A percentile compares a stretch with the other conserved stretches of the same genome.
phyloP scores from a whole-genome alignment of 2,888 invertebrate species.

The Callinectes sapidus region DNA sequence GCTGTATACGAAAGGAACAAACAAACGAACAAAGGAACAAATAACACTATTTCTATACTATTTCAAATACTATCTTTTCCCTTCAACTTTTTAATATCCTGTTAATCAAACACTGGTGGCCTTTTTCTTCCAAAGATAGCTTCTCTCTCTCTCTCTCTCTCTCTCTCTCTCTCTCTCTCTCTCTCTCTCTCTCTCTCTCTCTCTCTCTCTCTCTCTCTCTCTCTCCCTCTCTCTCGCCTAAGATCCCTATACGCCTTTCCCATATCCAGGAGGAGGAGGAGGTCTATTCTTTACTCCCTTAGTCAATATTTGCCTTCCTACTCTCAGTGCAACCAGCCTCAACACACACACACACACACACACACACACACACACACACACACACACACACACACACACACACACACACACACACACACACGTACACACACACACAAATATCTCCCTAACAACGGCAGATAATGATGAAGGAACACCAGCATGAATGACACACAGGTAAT shows the following conservation, averaged over 20 bases:
- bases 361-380: neutral
- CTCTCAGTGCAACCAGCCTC: neutral
- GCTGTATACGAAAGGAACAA: neutral
- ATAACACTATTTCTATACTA: neutral
- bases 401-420: neutral
- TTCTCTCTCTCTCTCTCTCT: constrained; percentile 7
- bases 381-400: constrained; percentile 1
- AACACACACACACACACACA: neutral
- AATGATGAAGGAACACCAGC: neutral
- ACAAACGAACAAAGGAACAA: neutral
- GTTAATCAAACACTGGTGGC: neutral
- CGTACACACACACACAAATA: neutral
- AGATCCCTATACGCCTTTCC: neutral
- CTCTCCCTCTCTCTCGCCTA: neutral
- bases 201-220: neutral
- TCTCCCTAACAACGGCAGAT: neutral
- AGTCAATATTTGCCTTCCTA: neutral
- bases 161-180: constrained; percentile 41
- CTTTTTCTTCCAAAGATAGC: neutral
- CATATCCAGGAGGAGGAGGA: constrained; percentile 8
- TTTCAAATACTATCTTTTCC: neutral
- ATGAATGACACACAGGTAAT: neutral
- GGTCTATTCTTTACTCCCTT: neutral
- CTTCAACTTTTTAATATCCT: neutral
- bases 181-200: constrained; percentile 39